phyloP scores from a whole-genome alignment of 2,113 vertebrate genomes.

The Pantherophis guttatus region DNA sequence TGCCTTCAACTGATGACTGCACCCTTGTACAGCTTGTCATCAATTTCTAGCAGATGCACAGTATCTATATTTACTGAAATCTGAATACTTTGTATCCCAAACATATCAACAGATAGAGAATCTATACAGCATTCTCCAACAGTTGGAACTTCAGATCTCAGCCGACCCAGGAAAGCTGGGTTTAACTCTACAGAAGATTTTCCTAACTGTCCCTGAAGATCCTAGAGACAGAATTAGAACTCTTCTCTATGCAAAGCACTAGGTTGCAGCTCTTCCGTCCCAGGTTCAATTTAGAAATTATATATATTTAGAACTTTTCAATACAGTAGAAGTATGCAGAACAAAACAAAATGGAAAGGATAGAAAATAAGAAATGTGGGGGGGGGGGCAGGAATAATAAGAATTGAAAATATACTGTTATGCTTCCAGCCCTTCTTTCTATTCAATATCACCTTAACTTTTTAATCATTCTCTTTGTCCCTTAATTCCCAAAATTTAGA shows the following conservation, averaged over 20 bases:
- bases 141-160: not conserved
- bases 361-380: not conserved
- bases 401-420: not conserved
- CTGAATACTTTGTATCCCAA: not conserved
- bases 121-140: not conserved
- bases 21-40: not conserved
- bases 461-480: not conserved
- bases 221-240: not conserved
- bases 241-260: not conserved
- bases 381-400: not conserved
- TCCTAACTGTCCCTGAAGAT: not conserved
- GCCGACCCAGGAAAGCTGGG: not conserved
- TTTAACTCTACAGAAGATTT: not conserved
- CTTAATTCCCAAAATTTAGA: not conserved
- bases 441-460: not conserved
- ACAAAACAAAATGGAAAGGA: not conserved
- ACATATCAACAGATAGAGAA: not conserved
- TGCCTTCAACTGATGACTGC: not conserved
- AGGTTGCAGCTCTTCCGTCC: not conserved
- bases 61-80: not conserved
- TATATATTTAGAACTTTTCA: not conserved
- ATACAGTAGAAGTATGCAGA: not conserved
- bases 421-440: not conserved
- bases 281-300: not conserved
- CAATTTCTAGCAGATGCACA: not conserved